Evolutionary conservation across 35 echinoderm and acorn worm species (phyloP).

Genomic region (Holothuria glaberrima): DNA sequence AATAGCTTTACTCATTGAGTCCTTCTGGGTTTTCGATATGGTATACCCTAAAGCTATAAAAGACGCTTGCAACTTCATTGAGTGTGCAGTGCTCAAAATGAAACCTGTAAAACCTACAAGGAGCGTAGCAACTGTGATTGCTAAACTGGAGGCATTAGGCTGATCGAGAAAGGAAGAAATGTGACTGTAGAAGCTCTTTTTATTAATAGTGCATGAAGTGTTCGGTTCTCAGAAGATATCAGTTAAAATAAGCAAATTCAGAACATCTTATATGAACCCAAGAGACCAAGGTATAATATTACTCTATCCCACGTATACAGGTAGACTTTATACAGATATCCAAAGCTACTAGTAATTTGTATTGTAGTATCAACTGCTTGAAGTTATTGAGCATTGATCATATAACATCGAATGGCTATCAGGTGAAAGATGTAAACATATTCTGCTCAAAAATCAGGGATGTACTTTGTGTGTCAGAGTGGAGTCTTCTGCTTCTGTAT

Average conservation of each 20-base stretch:
- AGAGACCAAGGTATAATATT: not conserved
- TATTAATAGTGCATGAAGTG: not conserved
- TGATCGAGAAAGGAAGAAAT: not conserved
- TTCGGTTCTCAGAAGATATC: not conserved
- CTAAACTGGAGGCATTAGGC: too few species aligned
- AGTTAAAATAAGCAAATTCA: not conserved
- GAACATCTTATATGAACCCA: not conserved
- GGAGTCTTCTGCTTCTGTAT: not conserved
- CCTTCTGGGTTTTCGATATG: too few species aligned
- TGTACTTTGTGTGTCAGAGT: not conserved
- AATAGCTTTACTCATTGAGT: too few species aligned
- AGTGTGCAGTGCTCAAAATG: too few species aligned
- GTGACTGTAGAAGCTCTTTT: not conserved
- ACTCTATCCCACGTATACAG: not conserved
- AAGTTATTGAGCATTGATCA: too few species aligned
- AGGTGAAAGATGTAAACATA: constrained; percentile 5
- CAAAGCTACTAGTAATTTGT: not conserved
- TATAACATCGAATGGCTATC: too few species aligned
- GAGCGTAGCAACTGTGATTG: not conserved
- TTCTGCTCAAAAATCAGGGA: not conserved
- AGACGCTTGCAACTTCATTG: too few species aligned
- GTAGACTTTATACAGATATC: not conserved
- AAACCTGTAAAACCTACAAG: not conserved
- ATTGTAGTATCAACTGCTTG: too few species aligned
- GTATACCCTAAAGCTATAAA: too few species aligned